phyloP scores from a whole-genome alignment of 2,113 vertebrate genomes.

The Suricata suricatta region DNA sequence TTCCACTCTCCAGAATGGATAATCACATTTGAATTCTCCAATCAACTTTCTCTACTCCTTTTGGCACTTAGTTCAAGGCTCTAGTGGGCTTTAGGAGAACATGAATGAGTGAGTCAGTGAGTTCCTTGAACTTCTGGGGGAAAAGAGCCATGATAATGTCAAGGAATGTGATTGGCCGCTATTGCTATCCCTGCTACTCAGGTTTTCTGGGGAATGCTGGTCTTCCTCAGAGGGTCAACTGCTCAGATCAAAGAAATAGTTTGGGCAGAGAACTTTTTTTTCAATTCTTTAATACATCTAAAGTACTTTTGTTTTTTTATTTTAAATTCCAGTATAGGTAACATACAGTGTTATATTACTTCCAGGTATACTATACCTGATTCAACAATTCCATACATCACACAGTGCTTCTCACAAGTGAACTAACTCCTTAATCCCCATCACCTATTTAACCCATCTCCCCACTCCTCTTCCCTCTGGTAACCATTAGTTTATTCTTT shows the following conservation, averaged over 20 bases:
- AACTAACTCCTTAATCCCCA: not conserved
- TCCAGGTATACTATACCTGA: not conserved
- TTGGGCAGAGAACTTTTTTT: not conserved
- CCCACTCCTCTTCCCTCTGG: not conserved
- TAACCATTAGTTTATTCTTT: not conserved
- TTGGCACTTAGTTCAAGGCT: not conserved
- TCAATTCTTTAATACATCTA: not conserved
- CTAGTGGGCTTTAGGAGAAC: not conserved
- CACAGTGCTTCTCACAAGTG: not conserved
- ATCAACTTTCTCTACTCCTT: conserved; percentile 16
- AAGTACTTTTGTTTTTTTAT: not conserved
- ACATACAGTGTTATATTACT: not conserved
- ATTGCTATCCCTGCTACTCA: conserved; percentile 7
- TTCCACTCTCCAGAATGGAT: conserved; percentile 15
- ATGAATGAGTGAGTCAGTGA: conserved; percentile 38
- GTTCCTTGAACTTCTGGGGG: not conserved
- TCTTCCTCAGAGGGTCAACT: not conserved
- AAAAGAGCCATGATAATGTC: not conserved
- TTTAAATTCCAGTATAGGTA: not conserved
- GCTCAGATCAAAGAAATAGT: not conserved
- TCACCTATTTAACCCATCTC: not conserved
- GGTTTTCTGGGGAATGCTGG: not conserved
- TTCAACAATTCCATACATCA: not conserved
- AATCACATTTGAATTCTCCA: conserved; percentile 40
- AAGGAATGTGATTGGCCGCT: not conserved